Evolutionary conservation across 1,140 invertebrate genomes (phyloP).

Genomic region (Aphis craccivora): DNA sequence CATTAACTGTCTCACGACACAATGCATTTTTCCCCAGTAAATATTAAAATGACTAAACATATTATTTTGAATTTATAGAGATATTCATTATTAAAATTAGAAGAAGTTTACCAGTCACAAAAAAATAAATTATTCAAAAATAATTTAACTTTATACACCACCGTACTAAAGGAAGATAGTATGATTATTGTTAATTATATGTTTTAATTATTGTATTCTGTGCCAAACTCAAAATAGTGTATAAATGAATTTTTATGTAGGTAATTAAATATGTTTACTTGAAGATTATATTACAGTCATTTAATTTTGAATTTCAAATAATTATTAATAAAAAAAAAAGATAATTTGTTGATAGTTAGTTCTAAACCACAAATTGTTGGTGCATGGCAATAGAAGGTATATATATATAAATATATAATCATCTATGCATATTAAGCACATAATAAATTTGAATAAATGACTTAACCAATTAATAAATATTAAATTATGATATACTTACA

Average conservation of each 20-base stretch:
- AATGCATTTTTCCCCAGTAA: not conserved
- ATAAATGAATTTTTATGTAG: not conserved
- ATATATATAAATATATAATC: not conserved
- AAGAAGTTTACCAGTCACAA: not conserved
- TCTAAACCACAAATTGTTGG: not conserved
- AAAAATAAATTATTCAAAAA: not conserved
- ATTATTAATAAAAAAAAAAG: not conserved
- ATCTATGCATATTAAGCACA: not conserved
- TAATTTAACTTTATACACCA: not conserved
- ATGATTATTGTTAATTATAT: not conserved
- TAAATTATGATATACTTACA: constrained; percentile 58
- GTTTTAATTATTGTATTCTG: not conserved
- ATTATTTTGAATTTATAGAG: not conserved
- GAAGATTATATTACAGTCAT: not conserved
- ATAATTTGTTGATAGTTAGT: not conserved
- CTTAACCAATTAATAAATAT: constrained; percentile 54
- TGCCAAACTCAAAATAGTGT: not conserved
- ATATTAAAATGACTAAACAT: not conserved
- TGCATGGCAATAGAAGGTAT: no score
- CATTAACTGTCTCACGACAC: not conserved
- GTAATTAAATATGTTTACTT: not conserved
- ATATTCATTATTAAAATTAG: not conserved
- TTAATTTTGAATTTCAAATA: not conserved
- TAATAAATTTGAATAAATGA: not conserved
- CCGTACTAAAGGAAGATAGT: not conserved